Evolutionary conservation across 2,888 invertebrate species (phyloP).

Genomic region (Eupithecia centaureata): DNA sequence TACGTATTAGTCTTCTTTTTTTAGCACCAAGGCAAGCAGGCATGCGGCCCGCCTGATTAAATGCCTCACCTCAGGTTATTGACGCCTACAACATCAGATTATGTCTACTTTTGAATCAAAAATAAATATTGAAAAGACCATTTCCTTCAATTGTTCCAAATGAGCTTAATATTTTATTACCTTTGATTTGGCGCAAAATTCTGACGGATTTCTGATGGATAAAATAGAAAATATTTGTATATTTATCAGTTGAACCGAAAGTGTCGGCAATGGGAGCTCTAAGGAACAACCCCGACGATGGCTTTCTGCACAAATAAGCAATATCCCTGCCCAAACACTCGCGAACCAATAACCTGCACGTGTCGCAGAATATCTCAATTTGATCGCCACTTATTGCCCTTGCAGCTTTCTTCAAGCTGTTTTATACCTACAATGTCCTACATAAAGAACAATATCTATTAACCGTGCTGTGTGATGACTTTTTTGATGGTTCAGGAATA

Average conservation of each 20-base stretch:
- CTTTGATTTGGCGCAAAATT: too few species aligned
- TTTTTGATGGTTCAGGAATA: not conserved
- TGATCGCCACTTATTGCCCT: constrained; percentile 69
- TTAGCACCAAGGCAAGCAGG: too few species aligned
- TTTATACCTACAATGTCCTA: constrained; percentile 25
- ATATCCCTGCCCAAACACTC: constrained; percentile 80
- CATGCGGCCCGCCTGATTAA: too few species aligned
- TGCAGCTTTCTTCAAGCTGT: constrained; percentile 43
- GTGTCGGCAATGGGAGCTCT: not conserved
- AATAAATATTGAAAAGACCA: too few species aligned
- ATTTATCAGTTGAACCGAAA: not conserved
- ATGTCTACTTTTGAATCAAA: too few species aligned
- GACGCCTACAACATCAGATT: too few species aligned
- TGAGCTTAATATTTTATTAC: too few species aligned
- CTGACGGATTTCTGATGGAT: too few species aligned
- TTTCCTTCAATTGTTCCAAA: too few species aligned
- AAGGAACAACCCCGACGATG: constrained; percentile 28
- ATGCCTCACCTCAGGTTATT: too few species aligned
- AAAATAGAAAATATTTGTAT: not conserved
- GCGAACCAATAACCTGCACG: constrained; percentile 80
- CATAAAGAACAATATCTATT: not conserved
- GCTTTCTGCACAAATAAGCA: constrained; percentile 77
- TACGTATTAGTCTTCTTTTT: too few species aligned
- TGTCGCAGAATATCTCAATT: constrained; percentile 79
- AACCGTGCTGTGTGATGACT: not conserved